A percentile compares a stretch with the other conserved stretches of the same genome.
These are phyloP conservation scores for Callyntrura guangdongensis DNA, from an alignment of 2,888 invertebrate genomes.

Conservation along the genomic window DNA sequence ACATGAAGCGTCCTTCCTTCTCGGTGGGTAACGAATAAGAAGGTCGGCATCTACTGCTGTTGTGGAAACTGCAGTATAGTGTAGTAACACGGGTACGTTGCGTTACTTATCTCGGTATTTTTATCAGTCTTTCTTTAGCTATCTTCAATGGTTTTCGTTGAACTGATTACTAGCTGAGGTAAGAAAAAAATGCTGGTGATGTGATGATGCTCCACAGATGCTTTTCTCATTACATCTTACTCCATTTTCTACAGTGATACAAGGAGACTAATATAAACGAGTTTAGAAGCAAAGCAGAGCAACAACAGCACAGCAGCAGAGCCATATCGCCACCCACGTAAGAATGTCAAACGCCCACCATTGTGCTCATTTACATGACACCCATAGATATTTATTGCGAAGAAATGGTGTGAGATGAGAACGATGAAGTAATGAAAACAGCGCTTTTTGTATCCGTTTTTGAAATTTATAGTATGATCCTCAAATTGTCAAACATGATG, in stretches of 20 bases:
- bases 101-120: background rate
- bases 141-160: conserved; percentile 20
- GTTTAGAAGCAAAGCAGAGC: background rate
- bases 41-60: conserved; percentile 5
- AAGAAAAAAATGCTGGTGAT: background rate
- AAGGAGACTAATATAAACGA: background rate
- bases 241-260: conserved; percentile 36
- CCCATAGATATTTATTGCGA: conserved; percentile 26
- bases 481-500: background rate
- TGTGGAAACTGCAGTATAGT: background rate
- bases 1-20: conserved; percentile 32
- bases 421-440: background rate
- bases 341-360: conserved; percentile 55
- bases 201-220: conserved; percentile 1
- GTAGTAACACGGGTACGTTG: background rate
- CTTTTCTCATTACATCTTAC: background rate
- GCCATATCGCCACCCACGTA: conserved; percentile 56
- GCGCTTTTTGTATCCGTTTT: background rate
- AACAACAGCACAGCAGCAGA: background rate
- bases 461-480: background rate
- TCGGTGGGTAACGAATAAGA: conserved; percentile 8
- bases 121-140: conserved; percentile 18
- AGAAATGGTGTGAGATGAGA: conserved; percentile 16
- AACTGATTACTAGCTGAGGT: conserved; percentile 19
- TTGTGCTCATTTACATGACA: conserved; percentile 58